phyloP scores from a whole-genome alignment of 2,888 invertebrate genomes.

The Amblyjoppa proteus region DNA sequence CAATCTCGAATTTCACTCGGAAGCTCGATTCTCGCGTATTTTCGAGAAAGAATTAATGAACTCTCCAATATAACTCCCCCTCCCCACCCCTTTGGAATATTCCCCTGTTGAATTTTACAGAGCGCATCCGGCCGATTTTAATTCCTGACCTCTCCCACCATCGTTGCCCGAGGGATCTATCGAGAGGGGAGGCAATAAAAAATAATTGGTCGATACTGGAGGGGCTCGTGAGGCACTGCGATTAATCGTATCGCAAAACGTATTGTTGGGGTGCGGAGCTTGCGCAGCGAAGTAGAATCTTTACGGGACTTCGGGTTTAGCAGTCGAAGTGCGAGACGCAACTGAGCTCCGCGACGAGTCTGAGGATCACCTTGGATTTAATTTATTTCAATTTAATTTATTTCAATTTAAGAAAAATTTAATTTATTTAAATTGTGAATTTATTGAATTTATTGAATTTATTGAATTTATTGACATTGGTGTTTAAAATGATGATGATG shows the following conservation, averaged over 20 bases:
- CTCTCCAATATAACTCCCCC: background rate
- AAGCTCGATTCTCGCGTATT: background rate
- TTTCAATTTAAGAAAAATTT: too few relatives aligned
- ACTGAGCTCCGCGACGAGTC: background rate
- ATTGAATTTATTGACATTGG: too few relatives aligned
- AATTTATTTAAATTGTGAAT: too few relatives aligned
- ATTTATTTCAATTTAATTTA: too few relatives aligned
- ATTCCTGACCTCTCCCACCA: background rate
- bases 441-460: too few relatives aligned
- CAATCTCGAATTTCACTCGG: background rate
- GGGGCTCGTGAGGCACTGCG: background rate
- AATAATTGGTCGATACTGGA: constrained; percentile 18
- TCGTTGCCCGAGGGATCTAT: background rate
- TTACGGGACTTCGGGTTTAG: background rate
- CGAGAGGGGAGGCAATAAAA: background rate
- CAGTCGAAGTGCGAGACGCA: background rate
- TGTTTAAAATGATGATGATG: too few relatives aligned
- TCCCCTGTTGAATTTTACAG: background rate
- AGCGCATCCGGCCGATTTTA: background rate
- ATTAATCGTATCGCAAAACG: constrained; percentile 1
- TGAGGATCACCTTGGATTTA: background rate
- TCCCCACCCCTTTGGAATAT: too few relatives aligned
- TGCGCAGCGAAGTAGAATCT: background rate
- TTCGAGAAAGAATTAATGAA: background rate
- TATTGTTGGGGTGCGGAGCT: background rate